Conservation (phyloP, 1,140 invertebrate genomes). For the Trachymyrmex septentrionalis region DNA sequence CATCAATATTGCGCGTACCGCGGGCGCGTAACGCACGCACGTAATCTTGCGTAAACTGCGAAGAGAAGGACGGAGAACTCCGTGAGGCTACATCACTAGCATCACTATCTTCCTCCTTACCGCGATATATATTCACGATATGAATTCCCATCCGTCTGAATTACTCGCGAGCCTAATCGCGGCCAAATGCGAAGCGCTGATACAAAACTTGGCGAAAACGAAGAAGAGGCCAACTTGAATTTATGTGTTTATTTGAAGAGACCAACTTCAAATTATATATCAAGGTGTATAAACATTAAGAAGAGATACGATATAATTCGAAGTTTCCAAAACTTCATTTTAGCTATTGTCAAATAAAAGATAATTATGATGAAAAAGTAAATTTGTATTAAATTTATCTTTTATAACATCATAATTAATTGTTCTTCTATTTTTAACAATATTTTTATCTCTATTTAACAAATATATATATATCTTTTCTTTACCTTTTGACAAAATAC, state of each 20-base stretch:
- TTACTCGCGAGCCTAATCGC: slow-evolving; percentile 25
- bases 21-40: slow-evolving; percentile 50
- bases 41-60: slow-evolving; percentile 43
- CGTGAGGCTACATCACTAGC: not conserved
- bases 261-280: not conserved
- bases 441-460: too few relatives aligned
- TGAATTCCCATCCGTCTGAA: slow-evolving; percentile 4
- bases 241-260: not conserved
- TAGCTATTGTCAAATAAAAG: not conserved
- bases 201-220: not conserved
- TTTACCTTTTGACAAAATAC: not conserved
- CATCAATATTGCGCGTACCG: slow-evolving; percentile 64
- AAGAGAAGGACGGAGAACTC: not conserved
- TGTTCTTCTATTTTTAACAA: too few relatives aligned
- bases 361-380: not conserved
- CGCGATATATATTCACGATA: not conserved
- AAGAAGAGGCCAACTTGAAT: not conserved
- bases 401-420: too few relatives aligned
- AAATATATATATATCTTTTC: too few relatives aligned
- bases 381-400: not conserved
- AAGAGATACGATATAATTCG: not conserved
- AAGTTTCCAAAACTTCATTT: not conserved
- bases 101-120: not conserved
- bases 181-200: not conserved
- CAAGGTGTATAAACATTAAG: not conserved